A percentile compares a stretch with the other conserved stretches of the same genome.
Evolutionary conservation across 1,140 invertebrate species (phyloP).

Genomic region (Brachionus asplanchnoidis): DNA sequence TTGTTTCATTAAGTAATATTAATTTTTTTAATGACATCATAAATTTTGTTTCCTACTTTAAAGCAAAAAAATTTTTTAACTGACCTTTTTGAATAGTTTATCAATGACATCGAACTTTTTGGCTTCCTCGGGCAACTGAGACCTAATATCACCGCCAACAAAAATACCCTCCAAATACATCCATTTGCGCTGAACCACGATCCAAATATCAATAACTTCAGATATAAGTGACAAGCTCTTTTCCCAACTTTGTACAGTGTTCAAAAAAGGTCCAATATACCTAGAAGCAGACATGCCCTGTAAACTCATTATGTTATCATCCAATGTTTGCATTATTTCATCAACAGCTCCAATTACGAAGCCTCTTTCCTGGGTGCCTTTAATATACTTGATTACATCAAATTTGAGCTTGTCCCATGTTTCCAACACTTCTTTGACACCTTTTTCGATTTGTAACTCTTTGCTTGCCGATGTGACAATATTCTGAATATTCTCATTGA

Average conservation of each 20-base stretch:
- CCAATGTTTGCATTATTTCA: constrained; percentile 71
- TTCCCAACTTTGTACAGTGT: constrained; percentile 75
- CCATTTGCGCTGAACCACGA: constrained; percentile 78
- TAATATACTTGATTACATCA: constrained; percentile 61
- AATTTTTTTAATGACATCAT: background rate
- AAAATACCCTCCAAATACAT: constrained; percentile 84
- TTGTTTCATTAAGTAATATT: too few species aligned
- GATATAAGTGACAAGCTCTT: constrained; percentile 70
- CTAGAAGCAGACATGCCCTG: constrained; percentile 83
- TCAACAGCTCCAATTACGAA: constrained; percentile 74
- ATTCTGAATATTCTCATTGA: constrained; percentile 72
- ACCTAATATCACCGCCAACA: constrained; percentile 75
- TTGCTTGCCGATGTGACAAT: constrained; percentile 81
- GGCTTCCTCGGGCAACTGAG: constrained; percentile 77
- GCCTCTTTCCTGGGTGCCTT: constrained; percentile 62
- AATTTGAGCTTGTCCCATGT: constrained; percentile 70
- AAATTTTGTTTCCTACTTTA: too few species aligned
- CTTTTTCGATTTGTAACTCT: constrained; percentile 78
- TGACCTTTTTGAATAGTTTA: constrained; percentile 67
- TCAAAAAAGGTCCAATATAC: constrained; percentile 78
- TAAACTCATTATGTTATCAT: constrained; percentile 80
- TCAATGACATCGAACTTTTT: constrained; percentile 83
- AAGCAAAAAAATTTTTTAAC: background rate
- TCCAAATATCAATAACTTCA: constrained; percentile 70
- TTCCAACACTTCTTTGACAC: constrained; percentile 69